phyloP scores from a whole-genome alignment of 2,113 vertebrate species.

The Trogon surrucura region DNA sequence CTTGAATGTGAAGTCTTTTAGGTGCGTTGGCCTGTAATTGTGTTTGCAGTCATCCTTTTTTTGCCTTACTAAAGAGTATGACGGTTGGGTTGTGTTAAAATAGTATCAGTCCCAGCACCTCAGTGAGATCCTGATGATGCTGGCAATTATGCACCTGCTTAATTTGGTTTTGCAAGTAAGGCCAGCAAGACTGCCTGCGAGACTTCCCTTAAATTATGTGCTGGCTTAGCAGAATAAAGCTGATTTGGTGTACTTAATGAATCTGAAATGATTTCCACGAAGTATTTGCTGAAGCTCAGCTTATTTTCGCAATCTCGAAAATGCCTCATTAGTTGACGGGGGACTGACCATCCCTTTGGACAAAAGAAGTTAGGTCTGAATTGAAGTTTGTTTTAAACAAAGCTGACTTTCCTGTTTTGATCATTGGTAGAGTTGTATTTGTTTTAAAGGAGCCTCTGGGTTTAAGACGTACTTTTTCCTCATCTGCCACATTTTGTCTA shows the following conservation, averaged over 20 bases:
- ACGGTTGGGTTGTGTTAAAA: background rate
- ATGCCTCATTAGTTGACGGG: background rate
- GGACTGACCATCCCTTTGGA: background rate
- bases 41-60: background rate
- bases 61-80: background rate
- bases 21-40: background rate
- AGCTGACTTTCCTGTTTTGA: background rate
- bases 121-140: background rate
- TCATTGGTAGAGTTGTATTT: background rate
- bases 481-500: background rate
- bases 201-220: background rate
- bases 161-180: background rate
- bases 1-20: background rate
- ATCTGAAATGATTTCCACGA: background rate
- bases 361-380: background rate
- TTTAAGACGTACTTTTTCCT: background rate
- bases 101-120: background rate
- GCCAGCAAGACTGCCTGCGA: background rate
- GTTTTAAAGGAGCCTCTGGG: background rate
- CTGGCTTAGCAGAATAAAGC: conserved; percentile 5
- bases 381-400: background rate
- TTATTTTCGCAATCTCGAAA: background rate
- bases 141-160: conserved; percentile 20
- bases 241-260: background rate
- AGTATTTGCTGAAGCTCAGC: conserved; percentile 18